Conservation (phyloP, 1,140 invertebrate species). For the Eriocheir sinensis region DNA sequence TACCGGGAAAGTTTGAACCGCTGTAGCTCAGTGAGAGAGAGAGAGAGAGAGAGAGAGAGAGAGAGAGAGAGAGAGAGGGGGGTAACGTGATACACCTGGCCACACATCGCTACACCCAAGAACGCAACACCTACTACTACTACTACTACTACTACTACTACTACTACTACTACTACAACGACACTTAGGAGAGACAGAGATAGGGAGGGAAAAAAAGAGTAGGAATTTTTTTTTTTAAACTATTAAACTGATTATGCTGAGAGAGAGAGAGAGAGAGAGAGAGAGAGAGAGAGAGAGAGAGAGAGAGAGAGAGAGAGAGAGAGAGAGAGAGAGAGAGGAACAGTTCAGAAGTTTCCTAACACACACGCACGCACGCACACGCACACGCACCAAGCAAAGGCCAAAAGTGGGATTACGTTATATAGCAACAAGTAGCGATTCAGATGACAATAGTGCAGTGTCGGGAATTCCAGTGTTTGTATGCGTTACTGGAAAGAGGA, state of each 20-base stretch:
- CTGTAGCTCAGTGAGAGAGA: neutral
- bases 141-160: too few relatives aligned
- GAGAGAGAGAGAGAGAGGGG: neutral
- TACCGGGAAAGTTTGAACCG: neutral
- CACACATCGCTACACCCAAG: too few relatives aligned
- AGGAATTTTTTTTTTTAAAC: neutral
- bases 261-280: neutral
- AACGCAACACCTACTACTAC: too few relatives aligned
- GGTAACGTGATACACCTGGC: too few relatives aligned
- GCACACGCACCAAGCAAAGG: slow-evolving; percentile 49
- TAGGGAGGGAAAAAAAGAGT: neutral
- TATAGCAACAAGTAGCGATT: too few relatives aligned
- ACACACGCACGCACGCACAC: slow-evolving; percentile 25
- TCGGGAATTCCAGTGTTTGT: neutral
- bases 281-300: neutral
- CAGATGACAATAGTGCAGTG: too few relatives aligned
- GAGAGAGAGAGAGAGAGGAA: neutral
- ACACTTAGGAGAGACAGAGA: neutral
- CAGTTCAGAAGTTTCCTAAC: neutral
- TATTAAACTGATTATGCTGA: too few relatives aligned
- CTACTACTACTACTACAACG: too few relatives aligned
- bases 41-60: neutral
- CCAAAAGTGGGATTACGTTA: too few relatives aligned
- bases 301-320: neutral
- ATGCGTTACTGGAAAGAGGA: neutral